A percentile compares a stretch with the other conserved stretches of the same genome.
Conservation (phyloP, 2,888 invertebrate species). For the Andrena chrysosceles region DNA sequence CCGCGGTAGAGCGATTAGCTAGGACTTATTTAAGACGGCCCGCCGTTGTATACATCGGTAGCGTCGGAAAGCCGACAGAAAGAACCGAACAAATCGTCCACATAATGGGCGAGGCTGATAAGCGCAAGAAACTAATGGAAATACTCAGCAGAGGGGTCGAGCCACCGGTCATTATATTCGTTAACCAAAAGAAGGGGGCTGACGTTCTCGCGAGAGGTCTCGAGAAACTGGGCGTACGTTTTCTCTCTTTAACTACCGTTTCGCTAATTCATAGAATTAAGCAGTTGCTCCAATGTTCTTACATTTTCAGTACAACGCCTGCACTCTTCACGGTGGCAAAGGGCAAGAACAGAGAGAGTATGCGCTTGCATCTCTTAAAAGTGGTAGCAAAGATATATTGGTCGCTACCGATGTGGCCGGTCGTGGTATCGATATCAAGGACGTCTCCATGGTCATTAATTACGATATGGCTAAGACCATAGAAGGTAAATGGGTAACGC, state of each 20-base stretch:
- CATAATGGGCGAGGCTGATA: slow-evolving; percentile 98
- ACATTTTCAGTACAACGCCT: slow-evolving; percentile 92
- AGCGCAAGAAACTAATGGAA: slow-evolving; percentile 97
- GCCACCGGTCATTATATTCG: slow-evolving; percentile 99
- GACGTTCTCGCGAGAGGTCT: slow-evolving; percentile 98
- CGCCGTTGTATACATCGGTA: slow-evolving; percentile 98
- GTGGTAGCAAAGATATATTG: slow-evolving; percentile 98
- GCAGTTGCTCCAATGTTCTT: neutral
- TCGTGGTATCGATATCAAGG: slow-evolving; percentile 99
- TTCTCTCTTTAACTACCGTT: slow-evolving; percentile 14
- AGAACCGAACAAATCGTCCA: slow-evolving; percentile 98
- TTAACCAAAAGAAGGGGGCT: slow-evolving; percentile 99
- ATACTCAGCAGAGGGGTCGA: slow-evolving; percentile 96
- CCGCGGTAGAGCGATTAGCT: slow-evolving; percentile 98
- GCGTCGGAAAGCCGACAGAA: slow-evolving; percentile 98
- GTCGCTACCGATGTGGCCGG: slow-evolving; percentile 99
- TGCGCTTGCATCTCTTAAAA: slow-evolving; percentile 97
- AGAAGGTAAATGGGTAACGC: slow-evolving; percentile 88
- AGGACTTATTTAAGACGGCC: slow-evolving; percentile 97
- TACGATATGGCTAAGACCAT: slow-evolving; percentile 99
- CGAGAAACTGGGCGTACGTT: slow-evolving; percentile 94
- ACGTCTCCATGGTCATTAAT: slow-evolving; percentile 99
- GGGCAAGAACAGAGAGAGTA: slow-evolving; percentile 99
- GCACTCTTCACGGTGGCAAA: slow-evolving; percentile 99
- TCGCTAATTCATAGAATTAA: neutral